Conservation (phyloP, 2,888 invertebrate species). For the Apamea sordens region DNA sequence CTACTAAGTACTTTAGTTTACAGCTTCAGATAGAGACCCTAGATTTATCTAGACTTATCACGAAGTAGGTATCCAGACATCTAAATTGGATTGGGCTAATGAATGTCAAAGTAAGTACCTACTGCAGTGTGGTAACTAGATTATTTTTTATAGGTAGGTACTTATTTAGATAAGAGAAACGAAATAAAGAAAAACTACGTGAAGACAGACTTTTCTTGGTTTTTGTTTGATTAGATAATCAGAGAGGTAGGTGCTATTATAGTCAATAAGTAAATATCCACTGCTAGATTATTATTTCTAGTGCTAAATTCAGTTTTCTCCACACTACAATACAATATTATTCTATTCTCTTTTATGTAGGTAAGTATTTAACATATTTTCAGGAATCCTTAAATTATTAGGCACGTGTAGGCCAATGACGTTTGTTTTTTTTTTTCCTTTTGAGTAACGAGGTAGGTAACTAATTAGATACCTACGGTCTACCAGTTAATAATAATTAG, state of each 20-base stretch:
- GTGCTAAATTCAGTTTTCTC: neutral
- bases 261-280: neutral
- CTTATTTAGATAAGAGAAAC: neutral
- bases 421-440: neutral
- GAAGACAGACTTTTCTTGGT: neutral
- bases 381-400: neutral
- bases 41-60: conserved; percentile 35
- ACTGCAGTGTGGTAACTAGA: neutral
- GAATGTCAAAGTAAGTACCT: conserved; percentile 20
- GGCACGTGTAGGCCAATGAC: neutral
- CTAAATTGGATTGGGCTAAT: conserved; percentile 39
- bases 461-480: neutral
- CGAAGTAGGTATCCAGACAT: conserved; percentile 12
- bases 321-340: neutral
- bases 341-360: conserved; percentile 19
- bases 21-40: conserved; percentile 30
- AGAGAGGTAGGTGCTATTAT: neutral
- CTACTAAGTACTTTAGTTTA: conserved; percentile 32
- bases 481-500: neutral
- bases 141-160: neutral
- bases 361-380: neutral
- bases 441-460: conserved; percentile 1
- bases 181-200: neutral
- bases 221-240: neutral
- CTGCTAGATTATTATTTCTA: neutral